Percentiles rank a stretch among this genome's conserved stretches.
These are phyloP conservation scores for Galerucella pusilla DNA, from an alignment of 2,888 invertebrate species.

Conservation along the genomic window DNA sequence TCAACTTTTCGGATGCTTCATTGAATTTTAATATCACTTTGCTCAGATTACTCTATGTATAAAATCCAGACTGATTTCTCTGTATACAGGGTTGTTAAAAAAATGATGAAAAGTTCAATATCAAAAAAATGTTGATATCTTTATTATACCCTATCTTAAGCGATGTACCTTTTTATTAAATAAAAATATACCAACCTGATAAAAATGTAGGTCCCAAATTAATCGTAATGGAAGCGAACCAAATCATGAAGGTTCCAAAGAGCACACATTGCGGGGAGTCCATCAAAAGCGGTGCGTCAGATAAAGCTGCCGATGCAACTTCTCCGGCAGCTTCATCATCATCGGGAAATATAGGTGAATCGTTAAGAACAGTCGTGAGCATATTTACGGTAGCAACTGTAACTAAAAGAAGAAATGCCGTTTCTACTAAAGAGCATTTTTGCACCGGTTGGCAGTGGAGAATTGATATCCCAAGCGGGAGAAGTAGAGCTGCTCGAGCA, in stretches of 20 bases:
- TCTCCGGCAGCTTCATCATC: slow-evolving; percentile 75
- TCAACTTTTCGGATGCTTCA: too few species aligned
- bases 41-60: too few species aligned
- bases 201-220: slow-evolving; percentile 90
- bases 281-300: slow-evolving; percentile 73
- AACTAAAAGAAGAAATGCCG: slow-evolving; percentile 87
- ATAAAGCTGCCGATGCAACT: slow-evolving; percentile 74
- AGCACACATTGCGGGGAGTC: slow-evolving; percentile 90
- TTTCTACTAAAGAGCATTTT: slow-evolving; percentile 88
- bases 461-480: slow-evolving; percentile 83
- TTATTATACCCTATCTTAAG: too few species aligned
- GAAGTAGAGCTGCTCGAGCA: slow-evolving; percentile 81
- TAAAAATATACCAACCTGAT: slow-evolving; percentile 69
- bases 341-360: slow-evolving; percentile 87
- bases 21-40: too few species aligned
- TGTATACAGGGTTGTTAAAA: too few species aligned
- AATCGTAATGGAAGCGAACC: slow-evolving; percentile 92
- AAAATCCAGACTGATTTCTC: too few species aligned
- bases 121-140: too few species aligned
- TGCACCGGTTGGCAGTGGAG: slow-evolving; percentile 85
- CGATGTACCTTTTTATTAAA: too few species aligned
- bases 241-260: slow-evolving; percentile 92
- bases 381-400: slow-evolving; percentile 93
- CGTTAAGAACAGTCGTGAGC: slow-evolving; percentile 87
- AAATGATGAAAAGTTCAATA: too few species aligned